These are phyloP conservation scores for Oryctolagus cuniculus DNA, from an alignment of 2,113 vertebrate genomes.

Conservation along the genomic window mOryCun1.1 NC_091453.1:116775501-116776000, in stretches of 20 bases:
- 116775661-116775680: not conserved
- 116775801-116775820: not conserved
- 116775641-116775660: not conserved
- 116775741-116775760: not conserved
- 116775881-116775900: not conserved
- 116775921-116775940: not conserved
- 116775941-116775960: conserved; percentile 32
- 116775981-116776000: not conserved
- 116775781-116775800: not conserved
- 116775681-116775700: conserved; percentile 10
- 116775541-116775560: not conserved
- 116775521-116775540: not conserved
- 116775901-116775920: not conserved
- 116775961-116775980: not conserved
- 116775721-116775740: not conserved
- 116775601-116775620: conserved; percentile 4
- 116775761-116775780: not conserved
- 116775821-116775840: not conserved
- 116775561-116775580: conserved; percentile 2
- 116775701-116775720: not conserved
- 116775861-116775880: not conserved
- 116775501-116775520: not conserved
- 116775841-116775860: not conserved
- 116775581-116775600: not conserved
- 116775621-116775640: conserved; percentile 32